phyloP scores from a whole-genome alignment of 2,113 vertebrate genomes.

The Pseudolaguvia tuberculata region DNA sequence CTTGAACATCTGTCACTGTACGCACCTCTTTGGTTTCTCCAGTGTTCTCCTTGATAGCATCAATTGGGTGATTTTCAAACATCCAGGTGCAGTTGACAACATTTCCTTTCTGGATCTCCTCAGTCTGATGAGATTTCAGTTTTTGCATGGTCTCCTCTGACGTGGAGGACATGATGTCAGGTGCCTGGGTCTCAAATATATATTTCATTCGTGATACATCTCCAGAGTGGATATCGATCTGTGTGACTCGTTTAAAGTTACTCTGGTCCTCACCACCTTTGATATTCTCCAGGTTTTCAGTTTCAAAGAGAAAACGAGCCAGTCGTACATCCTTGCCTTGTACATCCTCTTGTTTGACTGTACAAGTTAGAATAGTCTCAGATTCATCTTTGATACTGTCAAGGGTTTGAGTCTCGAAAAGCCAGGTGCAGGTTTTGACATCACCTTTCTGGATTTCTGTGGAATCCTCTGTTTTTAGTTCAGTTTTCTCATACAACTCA shows the following conservation, averaged over 20 bases:
- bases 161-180: slow-evolving; percentile 79
- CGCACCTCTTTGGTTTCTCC: slow-evolving; percentile 58
- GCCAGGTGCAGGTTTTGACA: slow-evolving; percentile 84
- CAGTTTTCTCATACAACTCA: slow-evolving; percentile 80
- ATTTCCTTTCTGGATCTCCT: slow-evolving; percentile 84
- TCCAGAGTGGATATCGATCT: slow-evolving; percentile 79
- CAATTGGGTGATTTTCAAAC: slow-evolving; percentile 84
- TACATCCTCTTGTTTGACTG: slow-evolving; percentile 77
- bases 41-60: slow-evolving; percentile 68
- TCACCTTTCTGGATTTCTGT: slow-evolving; percentile 82
- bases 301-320: slow-evolving; percentile 85
- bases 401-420: slow-evolving; percentile 86
- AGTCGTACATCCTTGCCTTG: slow-evolving; percentile 80
- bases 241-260: slow-evolving; percentile 70
- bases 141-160: slow-evolving; percentile 77
- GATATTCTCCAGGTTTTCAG: slow-evolving; percentile 82
- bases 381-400: slow-evolving; percentile 80
- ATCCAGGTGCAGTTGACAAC: slow-evolving; percentile 81
- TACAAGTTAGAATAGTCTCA: slow-evolving; percentile 71
- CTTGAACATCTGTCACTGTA: slow-evolving; percentile 78
- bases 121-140: slow-evolving; percentile 73
- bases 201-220: slow-evolving; percentile 84
- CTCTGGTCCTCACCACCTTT: slow-evolving; percentile 71
- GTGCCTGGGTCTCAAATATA: slow-evolving; percentile 81
- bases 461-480: slow-evolving; percentile 59